These are phyloP conservation scores for Cosmia pyralina DNA, from an alignment of 2,888 invertebrate genomes.

Conservation along the genomic window DNA sequence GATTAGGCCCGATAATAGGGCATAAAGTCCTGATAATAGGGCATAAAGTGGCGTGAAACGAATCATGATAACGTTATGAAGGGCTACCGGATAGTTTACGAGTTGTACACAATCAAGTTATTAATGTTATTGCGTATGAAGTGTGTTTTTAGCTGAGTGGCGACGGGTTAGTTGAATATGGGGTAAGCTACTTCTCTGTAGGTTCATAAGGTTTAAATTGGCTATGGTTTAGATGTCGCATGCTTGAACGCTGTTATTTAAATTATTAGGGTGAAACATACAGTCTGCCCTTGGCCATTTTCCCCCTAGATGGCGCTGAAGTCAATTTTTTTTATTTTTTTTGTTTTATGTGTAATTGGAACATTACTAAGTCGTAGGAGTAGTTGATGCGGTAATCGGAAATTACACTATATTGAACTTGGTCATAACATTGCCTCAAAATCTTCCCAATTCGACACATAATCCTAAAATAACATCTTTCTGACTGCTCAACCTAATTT, in stretches of 20 bases:
- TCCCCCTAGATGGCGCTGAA: too few species aligned
- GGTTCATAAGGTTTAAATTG: conserved; percentile 15
- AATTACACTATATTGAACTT: too few species aligned
- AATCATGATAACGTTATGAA: conserved; percentile 61
- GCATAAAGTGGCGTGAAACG: conserved; percentile 64
- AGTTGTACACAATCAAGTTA: conserved; percentile 56
- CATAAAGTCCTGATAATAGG: conserved; percentile 68
- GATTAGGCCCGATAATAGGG: conserved; percentile 72
- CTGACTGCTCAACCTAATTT: background rate
- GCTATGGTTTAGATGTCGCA: background rate
- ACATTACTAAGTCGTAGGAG: too few species aligned
- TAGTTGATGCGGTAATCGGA: too few species aligned
- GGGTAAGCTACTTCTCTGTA: background rate
- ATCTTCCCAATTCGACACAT: too few species aligned
- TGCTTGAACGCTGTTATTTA: conserved; percentile 6
- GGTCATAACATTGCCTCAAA: too few species aligned
- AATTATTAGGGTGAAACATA: too few species aligned
- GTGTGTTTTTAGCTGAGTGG: conserved; percentile 49
- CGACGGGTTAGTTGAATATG: conserved; percentile 14
- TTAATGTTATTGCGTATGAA: conserved; percentile 62
- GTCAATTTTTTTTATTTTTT: too few species aligned
- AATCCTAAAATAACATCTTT: too few species aligned
- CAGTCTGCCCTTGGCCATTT: too few species aligned
- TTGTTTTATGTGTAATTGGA: too few species aligned
- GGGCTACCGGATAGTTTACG: conserved; percentile 57